phyloP scores from a whole-genome alignment of 2,888 invertebrate species.

The Diadegma fenestrale region DNA sequence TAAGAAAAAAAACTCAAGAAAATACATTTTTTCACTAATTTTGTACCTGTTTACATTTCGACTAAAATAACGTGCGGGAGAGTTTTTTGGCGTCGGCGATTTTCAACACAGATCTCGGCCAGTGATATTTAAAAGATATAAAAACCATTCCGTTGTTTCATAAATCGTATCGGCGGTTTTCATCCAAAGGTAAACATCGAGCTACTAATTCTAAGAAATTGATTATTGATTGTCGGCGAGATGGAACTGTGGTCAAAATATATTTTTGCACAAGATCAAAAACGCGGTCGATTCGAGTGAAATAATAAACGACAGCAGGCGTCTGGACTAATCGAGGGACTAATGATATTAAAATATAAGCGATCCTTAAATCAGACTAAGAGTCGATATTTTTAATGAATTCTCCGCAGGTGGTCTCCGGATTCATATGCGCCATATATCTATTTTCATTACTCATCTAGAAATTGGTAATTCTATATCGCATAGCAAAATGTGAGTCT shows the following conservation, averaged over 20 bases:
- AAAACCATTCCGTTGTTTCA: not conserved
- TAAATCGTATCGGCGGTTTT: not conserved
- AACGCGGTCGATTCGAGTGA: not conserved
- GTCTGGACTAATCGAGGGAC: constrained; percentile 1
- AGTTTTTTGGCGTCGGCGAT: not conserved
- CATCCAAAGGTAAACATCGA: not conserved
- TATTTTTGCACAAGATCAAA: not conserved
- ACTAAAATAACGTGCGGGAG: no score
- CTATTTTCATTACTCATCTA: constrained; percentile 9
- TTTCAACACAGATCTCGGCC: not conserved
- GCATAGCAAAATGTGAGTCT: constrained; percentile 23
- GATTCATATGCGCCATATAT: not conserved
- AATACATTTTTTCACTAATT: not conserved
- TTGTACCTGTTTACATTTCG: not conserved
- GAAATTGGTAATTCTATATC: constrained; percentile 37
- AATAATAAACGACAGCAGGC: constrained; percentile 1
- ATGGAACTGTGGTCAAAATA: not conserved
- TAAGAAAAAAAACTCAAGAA: not conserved
- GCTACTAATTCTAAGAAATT: not conserved
- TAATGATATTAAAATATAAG: constrained; percentile 12
- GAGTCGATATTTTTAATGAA: constrained; percentile 17
- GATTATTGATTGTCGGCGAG: not conserved
- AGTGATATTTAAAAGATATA: not conserved
- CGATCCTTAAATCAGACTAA: constrained; percentile 7
- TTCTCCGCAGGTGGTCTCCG: constrained; percentile 24